Evolutionary conservation across 2,113 vertebrate species (phyloP), one percentile per base, ranked within the genome.

Genomic region (Proterorhinus semilunaris): DNA sequence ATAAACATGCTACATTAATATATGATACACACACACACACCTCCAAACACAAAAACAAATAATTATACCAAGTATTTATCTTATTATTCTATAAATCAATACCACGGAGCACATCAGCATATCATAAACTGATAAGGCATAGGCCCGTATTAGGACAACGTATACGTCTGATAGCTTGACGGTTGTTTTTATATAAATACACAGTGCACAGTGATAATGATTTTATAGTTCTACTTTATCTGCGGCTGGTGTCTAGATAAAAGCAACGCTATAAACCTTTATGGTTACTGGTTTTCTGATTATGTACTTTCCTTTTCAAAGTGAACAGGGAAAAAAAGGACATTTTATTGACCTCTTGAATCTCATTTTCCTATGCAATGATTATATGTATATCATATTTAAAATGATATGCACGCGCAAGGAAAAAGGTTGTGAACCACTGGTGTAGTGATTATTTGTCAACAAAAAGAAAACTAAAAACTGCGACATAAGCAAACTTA

Each of bases 261-360:
- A 45, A 45, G 42, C 11, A 57, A 9, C 9, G 42, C 43, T 9
- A 15, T 16, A 61, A 3, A 51, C 11, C 3, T 61, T 61, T 61
- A 61, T 61, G 15, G 4, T 44, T n/a, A 61, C 8, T 45, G 43
- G 36, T 8, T 61, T 61, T 9, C 16, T n/a, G 58, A n/a, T 45
- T 45, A 8, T 9, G n/a, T 45, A n/a, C 58, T 61, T 61, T 61
- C 43, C 4, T 61, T 61, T 43, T 43, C 57, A 59, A 43, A 15
- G 36, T 61, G 6, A n/a, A 12, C 10, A 27, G 43, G 63, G 2
- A 64, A 62, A 48, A 59, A 50, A 65, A 17, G 81, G 79, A 79
- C 79, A 68, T 84, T 78, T 78, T 57, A 66, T 62, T 84, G 75
- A 77, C 74, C 58, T 79, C 61, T 59, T 69, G 2, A 16, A 2